phyloP scores from a whole-genome alignment of 2,113 vertebrate genomes.

The Psettodes erumei region DNA sequence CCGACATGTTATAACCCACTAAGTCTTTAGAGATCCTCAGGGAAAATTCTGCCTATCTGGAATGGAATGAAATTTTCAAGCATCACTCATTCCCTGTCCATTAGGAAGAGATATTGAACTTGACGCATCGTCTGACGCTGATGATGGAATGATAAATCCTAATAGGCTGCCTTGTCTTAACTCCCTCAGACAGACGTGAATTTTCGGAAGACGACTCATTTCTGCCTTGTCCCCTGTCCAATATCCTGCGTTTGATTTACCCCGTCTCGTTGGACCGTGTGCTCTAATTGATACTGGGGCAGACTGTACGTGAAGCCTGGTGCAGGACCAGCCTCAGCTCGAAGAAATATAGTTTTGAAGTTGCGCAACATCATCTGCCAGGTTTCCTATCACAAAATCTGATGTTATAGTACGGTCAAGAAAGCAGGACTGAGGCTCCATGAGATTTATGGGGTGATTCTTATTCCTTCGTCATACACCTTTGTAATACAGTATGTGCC shows the following conservation, averaged over 20 bases:
- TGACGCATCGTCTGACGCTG: constrained; percentile 49
- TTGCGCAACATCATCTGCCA: constrained; percentile 36
- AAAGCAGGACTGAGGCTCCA: neutral
- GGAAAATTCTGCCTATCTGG: constrained; percentile 32
- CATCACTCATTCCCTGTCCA: constrained; percentile 29
- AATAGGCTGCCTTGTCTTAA: constrained; percentile 31
- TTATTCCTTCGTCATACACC: constrained; percentile 31
- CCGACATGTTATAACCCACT: constrained; percentile 10
- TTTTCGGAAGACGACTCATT: constrained; percentile 38
- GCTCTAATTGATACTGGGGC: constrained; percentile 50
- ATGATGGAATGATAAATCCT: constrained; percentile 42
- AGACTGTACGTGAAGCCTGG: constrained; percentile 21
- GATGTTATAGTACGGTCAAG: constrained; percentile 15
- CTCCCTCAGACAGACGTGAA: constrained; percentile 29
- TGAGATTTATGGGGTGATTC: constrained; percentile 42
- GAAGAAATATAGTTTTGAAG: constrained; percentile 47
- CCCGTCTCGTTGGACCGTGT: constrained; percentile 31
- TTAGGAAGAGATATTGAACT: constrained; percentile 45
- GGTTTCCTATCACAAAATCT: constrained; percentile 30
- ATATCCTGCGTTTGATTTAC: constrained; percentile 54
- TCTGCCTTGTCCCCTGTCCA: constrained; percentile 33
- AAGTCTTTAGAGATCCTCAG: constrained; percentile 9
- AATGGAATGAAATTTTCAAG: constrained; percentile 46
- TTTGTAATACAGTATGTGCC: constrained; percentile 10
- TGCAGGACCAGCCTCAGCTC: constrained; percentile 1